These are phyloP conservation scores for Pungitius pungitius DNA, from an alignment of 2,113 vertebrate species.

Conservation along the genomic window DNA sequence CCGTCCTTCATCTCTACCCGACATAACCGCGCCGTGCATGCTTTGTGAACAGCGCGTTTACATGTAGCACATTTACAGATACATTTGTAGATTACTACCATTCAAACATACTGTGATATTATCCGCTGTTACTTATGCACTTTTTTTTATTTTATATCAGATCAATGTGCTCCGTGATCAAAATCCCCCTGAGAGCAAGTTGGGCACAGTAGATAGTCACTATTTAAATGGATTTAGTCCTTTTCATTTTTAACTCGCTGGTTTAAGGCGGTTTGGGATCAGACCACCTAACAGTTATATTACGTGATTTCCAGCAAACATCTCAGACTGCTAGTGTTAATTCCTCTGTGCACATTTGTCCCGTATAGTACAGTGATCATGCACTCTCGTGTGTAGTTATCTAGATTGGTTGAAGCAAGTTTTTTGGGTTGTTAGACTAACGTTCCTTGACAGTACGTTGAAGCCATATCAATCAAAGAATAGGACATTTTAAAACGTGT, in stretches of 20 bases:
- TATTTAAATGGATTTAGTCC: conserved; percentile 30
- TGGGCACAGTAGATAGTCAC: conserved; percentile 33
- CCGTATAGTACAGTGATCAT: conserved; percentile 1
- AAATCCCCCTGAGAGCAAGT: conserved; percentile 28
- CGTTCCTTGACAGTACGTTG: conserved; percentile 19
- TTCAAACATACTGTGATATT: conserved; percentile 34
- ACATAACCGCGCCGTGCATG: conserved; percentile 43
- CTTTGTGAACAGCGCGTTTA: conserved; percentile 41
- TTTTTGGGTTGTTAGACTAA: conserved; percentile 6
- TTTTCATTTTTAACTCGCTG: conserved; percentile 18
- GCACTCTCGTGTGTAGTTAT: conserved; percentile 29
- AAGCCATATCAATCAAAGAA: conserved; percentile 62
- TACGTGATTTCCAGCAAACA: conserved; percentile 35
- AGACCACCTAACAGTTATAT: conserved; percentile 7
- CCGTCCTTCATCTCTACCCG: conserved; percentile 12
- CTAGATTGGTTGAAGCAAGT: not conserved
- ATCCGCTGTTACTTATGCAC: conserved; percentile 44
- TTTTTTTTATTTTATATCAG: conserved; percentile 36
- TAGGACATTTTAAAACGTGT: not conserved
- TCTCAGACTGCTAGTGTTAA: conserved; percentile 33
- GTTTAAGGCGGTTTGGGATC: conserved; percentile 16
- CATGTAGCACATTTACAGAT: conserved; percentile 30
- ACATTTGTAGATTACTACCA: conserved; percentile 29
- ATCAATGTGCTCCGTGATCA: conserved; percentile 23
- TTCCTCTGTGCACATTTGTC: conserved; percentile 18